phyloP scores from a whole-genome alignment of 2,797 vertebrate genomes.

The Natrix natrix region DNA sequence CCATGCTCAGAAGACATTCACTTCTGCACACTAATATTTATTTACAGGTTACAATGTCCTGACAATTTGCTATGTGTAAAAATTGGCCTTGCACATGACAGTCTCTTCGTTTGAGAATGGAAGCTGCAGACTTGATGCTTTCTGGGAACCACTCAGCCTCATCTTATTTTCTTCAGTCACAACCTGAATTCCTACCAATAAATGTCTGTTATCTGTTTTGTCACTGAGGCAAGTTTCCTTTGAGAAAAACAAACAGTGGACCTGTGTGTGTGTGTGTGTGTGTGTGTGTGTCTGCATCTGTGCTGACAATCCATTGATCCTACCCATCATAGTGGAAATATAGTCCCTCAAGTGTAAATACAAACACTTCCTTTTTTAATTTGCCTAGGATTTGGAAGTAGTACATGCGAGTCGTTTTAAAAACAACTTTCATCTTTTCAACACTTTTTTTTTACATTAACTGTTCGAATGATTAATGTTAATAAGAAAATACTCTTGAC shows the following conservation, averaged over 20 bases:
- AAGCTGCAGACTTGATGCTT: conserved; percentile 48
- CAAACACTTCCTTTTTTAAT: not conserved
- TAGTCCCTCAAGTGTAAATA: not conserved
- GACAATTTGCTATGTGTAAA: conserved; percentile 35
- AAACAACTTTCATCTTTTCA: conserved; percentile 62
- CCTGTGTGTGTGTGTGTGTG: not conserved
- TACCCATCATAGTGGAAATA: conserved; percentile 31
- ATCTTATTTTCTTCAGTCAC: conserved; percentile 34
- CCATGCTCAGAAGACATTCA: not conserved
- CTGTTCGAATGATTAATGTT: conserved; percentile 76
- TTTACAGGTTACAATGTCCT: conserved; percentile 45
- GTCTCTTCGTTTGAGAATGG: conserved; percentile 48
- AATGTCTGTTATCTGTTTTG: not conserved
- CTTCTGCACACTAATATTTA: not conserved
- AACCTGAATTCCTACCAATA: not conserved
- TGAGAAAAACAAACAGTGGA: not conserved
- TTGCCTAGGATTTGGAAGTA: conserved; percentile 24
- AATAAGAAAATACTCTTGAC: conserved; percentile 77
- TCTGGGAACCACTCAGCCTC: conserved; percentile 57
- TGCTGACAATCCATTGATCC: conserved; percentile 55
- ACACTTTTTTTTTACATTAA: conserved; percentile 36
- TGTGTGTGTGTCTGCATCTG: not conserved
- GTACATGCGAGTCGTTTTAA: conserved; percentile 43
- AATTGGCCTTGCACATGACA: conserved; percentile 11
- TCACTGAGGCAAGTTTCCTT: conserved; percentile 11